Base-by-base conservation (phyloP, 2,113 vertebrate species). In the Salvelinus fontinalis region DNA sequence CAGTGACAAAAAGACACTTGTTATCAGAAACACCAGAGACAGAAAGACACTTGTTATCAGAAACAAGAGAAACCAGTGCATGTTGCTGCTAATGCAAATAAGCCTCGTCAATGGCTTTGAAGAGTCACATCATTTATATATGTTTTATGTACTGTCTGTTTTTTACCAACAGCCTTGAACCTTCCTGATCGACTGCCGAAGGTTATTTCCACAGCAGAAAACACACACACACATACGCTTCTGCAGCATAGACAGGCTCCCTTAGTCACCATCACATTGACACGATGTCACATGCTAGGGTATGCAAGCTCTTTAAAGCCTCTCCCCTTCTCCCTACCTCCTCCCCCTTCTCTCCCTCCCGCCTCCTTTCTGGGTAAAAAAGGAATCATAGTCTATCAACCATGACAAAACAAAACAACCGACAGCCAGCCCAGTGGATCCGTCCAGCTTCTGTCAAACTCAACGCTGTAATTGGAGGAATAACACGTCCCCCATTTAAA, bases 221-320 rank as follows among this genome's bases (percentile, higher is more conserved):
- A 79, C 78, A 73, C 71, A 29, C 20, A 76, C 62, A 65, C 22
- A 24, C 26, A 26, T 3, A 75, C 48, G 67, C 64, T 78, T 81
- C 12, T 75, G 68, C 59, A 27, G 73, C 67, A 70, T 22, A 48
- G 67, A 73, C 60, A 79, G 22, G 69, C 67, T 83, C 77, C 66
- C 77, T 69, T 60, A 79, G 78, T 81, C 75, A 76, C 79, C 78
- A 89, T 85, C 59, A 82, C 74, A 81, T 81, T 70, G 39, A 57
- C 51, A 67, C 57, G 2, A 44, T 44, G 75, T 75, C 77, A 64
- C 13, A 81, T 81, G 82, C 75, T 4, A 73, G 57, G 27, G 66
- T 66, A 13, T 27, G 26, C 39, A 44, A 44, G 9, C 67, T 73
- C 72, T 81, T 83, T 86, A 54, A 84, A 79, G 64, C 67, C 9